A percentile compares a stretch with the other conserved stretches of the same genome.
Evolutionary conservation across 2,888 invertebrate genomes (phyloP).

Genomic region (Lochmaea capreae): DNA sequence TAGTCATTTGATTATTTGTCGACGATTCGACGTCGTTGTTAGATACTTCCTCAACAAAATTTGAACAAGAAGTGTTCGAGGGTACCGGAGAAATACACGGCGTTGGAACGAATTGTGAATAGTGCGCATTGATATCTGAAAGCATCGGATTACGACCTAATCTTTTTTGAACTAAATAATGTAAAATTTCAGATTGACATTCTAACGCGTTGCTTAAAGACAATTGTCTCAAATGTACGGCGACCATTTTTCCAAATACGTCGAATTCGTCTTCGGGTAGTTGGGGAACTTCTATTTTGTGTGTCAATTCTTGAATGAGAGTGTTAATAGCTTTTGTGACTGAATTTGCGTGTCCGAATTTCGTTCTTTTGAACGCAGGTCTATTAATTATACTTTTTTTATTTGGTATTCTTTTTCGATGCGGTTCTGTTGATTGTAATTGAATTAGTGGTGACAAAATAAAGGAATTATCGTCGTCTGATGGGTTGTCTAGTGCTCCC

Average conservation of each 20-base stretch:
- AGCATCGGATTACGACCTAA: slow-evolving; percentile 2
- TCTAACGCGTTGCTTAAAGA: neutral
- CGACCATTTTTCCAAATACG: slow-evolving; percentile 1
- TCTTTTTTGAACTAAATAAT: slow-evolving; percentile 3
- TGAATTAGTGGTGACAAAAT: neutral
- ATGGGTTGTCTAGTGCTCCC: neutral
- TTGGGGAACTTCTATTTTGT: neutral
- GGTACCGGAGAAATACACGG: slow-evolving; percentile 1
- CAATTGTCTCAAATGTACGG: slow-evolving; percentile 7
- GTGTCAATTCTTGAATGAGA: neutral
- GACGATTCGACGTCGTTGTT: neutral
- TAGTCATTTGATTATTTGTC: neutral
- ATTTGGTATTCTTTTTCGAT: neutral
- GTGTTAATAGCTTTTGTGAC: neutral
- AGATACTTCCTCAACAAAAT: neutral
- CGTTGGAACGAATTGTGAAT: slow-evolving; percentile 7
- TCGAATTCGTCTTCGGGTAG: slow-evolving; percentile 6
- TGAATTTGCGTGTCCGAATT: neutral
- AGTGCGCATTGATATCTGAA: neutral
- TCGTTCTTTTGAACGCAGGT: neutral
- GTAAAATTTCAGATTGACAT: slow-evolving; percentile 13
- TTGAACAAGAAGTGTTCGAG: neutral
- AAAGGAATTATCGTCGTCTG: neutral
- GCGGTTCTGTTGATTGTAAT: neutral
- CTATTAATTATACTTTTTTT: neutral